phyloP scores from a whole-genome alignment of 2,888 invertebrate genomes.

The Lottia scabra region DNA sequence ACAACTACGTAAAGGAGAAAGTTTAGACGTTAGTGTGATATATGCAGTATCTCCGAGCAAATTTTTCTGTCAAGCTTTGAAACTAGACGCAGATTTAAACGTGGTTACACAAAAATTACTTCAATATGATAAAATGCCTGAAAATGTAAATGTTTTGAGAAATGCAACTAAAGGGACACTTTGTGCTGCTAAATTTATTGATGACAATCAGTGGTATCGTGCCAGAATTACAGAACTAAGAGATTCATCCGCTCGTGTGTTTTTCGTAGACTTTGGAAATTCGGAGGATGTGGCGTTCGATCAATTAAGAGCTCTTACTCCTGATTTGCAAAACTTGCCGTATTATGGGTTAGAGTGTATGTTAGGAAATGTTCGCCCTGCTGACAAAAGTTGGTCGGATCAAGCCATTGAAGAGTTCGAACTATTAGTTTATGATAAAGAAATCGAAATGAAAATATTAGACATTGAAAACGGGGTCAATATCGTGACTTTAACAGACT shows the following conservation, averaged over 20 bases:
- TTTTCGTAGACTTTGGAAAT: slow-evolving; percentile 60
- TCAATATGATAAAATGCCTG: slow-evolving; percentile 34
- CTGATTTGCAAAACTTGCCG: slow-evolving; percentile 43
- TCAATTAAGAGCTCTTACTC: slow-evolving; percentile 42
- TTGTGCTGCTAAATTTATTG: slow-evolving; percentile 54
- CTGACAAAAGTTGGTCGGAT: slow-evolving; percentile 33
- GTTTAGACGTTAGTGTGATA: slow-evolving; percentile 43
- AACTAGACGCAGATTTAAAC: slow-evolving; percentile 31
- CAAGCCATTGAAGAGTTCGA: slow-evolving; percentile 39
- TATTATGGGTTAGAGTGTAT: slow-evolving; percentile 51
- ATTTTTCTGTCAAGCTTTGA: slow-evolving; percentile 56
- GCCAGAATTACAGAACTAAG: slow-evolving; percentile 33
- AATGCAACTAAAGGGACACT: slow-evolving; percentile 38
- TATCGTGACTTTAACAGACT: slow-evolving; percentile 36
- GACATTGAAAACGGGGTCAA: slow-evolving; percentile 25
- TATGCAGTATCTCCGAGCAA: slow-evolving; percentile 40
- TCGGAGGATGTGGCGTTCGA: slow-evolving; percentile 29
- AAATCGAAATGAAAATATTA: slow-evolving; percentile 35
- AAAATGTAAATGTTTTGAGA: slow-evolving; percentile 27
- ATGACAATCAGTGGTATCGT: slow-evolving; percentile 51
- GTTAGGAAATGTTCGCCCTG: slow-evolving; percentile 34
- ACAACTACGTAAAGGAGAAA: slow-evolving; percentile 35
- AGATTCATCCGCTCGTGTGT: slow-evolving; percentile 26
- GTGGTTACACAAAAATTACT: slow-evolving; percentile 46
- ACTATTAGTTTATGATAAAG: slow-evolving; percentile 38